Conservation (phyloP, 2,888 invertebrate species). For the Microdon myrmicae region DNA sequence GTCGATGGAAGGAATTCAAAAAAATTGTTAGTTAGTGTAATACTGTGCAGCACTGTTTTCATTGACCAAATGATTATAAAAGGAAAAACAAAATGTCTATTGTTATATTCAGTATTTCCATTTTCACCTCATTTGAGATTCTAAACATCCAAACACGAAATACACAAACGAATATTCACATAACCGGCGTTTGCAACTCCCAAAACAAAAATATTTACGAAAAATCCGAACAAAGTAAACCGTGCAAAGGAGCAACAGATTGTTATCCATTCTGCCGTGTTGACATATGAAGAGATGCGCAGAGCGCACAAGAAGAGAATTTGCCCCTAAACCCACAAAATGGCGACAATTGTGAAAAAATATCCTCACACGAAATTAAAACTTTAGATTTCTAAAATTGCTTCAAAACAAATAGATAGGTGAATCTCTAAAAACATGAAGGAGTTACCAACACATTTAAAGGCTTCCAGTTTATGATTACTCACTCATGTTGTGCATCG, state of each 20-base stretch:
- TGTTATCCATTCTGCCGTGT: slow-evolving; percentile 53
- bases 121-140: slow-evolving; percentile 2
- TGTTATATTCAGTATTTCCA: no score
- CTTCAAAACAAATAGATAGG: slow-evolving; percentile 37
- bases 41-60: no score
- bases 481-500: slow-evolving; percentile 47
- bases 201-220: slow-evolving; percentile 41
- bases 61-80: no score
- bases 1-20: no score
- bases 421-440: slow-evolving; percentile 41
- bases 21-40: no score
- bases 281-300: slow-evolving; percentile 58
- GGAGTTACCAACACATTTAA: slow-evolving; percentile 14
- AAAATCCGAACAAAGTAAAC: slow-evolving; percentile 17
- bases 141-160: background rate
- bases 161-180: slow-evolving; percentile 16
- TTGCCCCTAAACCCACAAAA: slow-evolving; percentile 23
- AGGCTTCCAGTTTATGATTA: background rate
- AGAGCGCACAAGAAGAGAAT: slow-evolving; percentile 4
- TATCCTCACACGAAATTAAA: slow-evolving; percentile 45
- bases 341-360: slow-evolving; percentile 45
- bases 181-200: slow-evolving; percentile 3
- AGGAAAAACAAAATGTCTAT: no score
- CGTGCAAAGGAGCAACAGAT: slow-evolving; percentile 17
- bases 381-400: slow-evolving; percentile 4